phyloP scores from a whole-genome alignment of 2,888 invertebrate genomes.

The Nasonia oneida region DNA sequence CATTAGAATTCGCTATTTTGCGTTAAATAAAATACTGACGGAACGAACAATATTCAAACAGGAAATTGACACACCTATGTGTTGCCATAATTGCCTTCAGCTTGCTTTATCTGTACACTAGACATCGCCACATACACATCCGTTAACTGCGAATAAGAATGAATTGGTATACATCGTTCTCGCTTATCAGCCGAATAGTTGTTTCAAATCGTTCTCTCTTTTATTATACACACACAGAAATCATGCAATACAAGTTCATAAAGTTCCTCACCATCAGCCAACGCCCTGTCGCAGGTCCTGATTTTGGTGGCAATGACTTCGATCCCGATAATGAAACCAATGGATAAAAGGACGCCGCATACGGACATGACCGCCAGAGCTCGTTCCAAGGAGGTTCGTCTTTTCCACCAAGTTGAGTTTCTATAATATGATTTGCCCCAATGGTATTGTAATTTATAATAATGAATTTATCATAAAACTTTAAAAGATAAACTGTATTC shows the following conservation, averaged over 20 bases:
- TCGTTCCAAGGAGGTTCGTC: slow-evolving; percentile 86
- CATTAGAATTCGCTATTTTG: not conserved
- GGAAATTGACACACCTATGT: no score
- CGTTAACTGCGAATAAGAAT: no score
- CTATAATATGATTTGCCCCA: slow-evolving; percentile 12
- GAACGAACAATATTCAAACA: no score
- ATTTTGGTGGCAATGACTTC: slow-evolving; percentile 68
- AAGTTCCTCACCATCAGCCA: slow-evolving; percentile 35
- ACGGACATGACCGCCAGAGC: slow-evolving; percentile 83
- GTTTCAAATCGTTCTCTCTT: not conserved
- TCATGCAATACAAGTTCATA: not conserved
- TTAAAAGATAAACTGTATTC: no score
- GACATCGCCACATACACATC: no score
- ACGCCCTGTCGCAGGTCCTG: slow-evolving; percentile 45
- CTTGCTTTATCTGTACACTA: no score
- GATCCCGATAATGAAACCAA: slow-evolving; percentile 82
- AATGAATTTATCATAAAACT: not conserved
- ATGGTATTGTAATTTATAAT: not conserved
- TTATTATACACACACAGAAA: not conserved
- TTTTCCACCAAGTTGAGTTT: slow-evolving; percentile 84
- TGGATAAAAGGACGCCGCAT: slow-evolving; percentile 83
- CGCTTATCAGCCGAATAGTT: not conserved
- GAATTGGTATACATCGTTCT: no score
- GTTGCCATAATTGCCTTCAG: no score
- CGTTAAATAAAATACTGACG: no score